Conservation (phyloP, 2,888 invertebrate genomes). For the Agonopterix alstromeriana region DNA sequence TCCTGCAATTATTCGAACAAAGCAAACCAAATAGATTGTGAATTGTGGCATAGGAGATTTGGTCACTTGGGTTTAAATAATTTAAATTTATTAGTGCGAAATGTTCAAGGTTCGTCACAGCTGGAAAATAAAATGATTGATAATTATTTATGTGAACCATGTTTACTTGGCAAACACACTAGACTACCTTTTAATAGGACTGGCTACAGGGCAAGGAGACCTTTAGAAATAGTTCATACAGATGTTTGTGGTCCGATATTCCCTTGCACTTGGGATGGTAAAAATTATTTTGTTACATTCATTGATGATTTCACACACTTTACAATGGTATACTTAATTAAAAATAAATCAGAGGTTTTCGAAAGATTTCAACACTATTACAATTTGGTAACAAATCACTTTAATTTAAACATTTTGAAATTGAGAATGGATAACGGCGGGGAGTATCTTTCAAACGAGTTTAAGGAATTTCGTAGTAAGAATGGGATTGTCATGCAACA, state of each 20-base stretch:
- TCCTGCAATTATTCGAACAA: slow-evolving; percentile 1
- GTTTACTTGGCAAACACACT: slow-evolving; percentile 4
- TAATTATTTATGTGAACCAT: slow-evolving; percentile 6
- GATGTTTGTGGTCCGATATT: slow-evolving; percentile 3
- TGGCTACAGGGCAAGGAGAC: background rate
- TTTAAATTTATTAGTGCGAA: background rate
- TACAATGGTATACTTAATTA: too few relatives aligned
- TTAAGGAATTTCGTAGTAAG: too few relatives aligned
- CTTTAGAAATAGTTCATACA: slow-evolving; percentile 4
- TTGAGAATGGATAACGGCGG: too few relatives aligned
- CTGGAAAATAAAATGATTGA: background rate
- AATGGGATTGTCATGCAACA: too few relatives aligned
- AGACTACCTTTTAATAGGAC: slow-evolving; percentile 2
- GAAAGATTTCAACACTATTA: too few relatives aligned
- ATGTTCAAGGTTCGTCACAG: background rate
- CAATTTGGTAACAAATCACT: too few relatives aligned
- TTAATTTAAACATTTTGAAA: too few relatives aligned
- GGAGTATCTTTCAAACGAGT: too few relatives aligned
- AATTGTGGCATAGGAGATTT: slow-evolving; percentile 7
- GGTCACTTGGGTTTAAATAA: slow-evolving; percentile 4
- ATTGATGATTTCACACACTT: too few relatives aligned
- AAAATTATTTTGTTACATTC: too few relatives aligned
- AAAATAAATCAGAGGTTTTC: too few relatives aligned
- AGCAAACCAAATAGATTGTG: background rate
- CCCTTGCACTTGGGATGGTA: background rate